Conservation (phyloP, 2,888 invertebrate genomes). For the Drosophila glabriapex region DNA sequence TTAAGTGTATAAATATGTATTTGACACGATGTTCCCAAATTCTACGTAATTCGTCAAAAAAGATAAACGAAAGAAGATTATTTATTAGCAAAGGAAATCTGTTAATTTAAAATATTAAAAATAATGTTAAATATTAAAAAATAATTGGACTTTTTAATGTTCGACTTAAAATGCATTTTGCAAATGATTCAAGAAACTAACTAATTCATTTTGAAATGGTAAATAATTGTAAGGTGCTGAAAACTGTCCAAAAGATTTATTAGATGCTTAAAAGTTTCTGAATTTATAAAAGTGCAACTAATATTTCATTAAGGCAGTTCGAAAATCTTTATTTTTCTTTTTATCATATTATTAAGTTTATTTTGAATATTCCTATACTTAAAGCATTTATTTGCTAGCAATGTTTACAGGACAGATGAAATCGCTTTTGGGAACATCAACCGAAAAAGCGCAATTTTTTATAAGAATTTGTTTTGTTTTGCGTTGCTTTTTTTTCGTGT, state of each 20-base stretch:
- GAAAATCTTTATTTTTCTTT: background rate
- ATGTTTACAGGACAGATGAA: background rate
- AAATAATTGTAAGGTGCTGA: background rate
- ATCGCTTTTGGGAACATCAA: constrained; percentile 11
- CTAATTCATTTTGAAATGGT: background rate
- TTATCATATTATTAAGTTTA: background rate
- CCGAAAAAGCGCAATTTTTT: constrained; percentile 11
- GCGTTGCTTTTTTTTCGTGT: background rate
- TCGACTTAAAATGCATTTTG: background rate
- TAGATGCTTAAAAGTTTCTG: background rate
- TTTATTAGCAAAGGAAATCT: background rate
- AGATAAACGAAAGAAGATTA: background rate
- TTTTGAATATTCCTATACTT: background rate
- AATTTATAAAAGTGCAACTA: background rate
- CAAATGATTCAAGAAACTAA: background rate
- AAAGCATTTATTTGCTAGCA: background rate
- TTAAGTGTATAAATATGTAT: background rate
- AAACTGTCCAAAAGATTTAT: background rate
- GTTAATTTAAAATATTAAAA: background rate
- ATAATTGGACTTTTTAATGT: background rate
- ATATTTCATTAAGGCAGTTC: background rate
- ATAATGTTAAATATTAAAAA: background rate
- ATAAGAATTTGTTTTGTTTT: constrained; percentile 8
- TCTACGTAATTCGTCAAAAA: background rate
- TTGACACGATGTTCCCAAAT: background rate